Conservation (phyloP, 2,888 invertebrate species). For the Synanthedon myopaeformis region DNA sequence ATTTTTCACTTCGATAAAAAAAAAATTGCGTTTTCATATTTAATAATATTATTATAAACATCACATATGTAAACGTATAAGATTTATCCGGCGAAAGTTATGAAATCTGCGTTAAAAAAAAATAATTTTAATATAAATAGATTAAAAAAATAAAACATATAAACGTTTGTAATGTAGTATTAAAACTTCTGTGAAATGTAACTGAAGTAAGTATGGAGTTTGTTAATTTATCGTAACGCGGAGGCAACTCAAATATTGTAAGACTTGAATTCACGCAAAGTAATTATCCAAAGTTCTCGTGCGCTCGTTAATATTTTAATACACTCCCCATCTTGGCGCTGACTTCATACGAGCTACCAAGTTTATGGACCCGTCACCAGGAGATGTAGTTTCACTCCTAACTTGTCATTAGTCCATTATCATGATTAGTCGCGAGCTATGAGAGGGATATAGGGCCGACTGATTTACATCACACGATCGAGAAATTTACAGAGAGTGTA, state of each 20-base stretch:
- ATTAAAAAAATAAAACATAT: not conserved
- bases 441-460: not conserved
- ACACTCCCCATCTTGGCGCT: constrained; percentile 14
- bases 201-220: not conserved
- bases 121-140: no score
- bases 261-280: constrained; percentile 8
- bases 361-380: constrained; percentile 20
- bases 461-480: no score
- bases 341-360: constrained; percentile 11
- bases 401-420: constrained; percentile 61
- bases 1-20: no score
- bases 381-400: constrained; percentile 29
- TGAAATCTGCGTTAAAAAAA: no score
- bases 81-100: no score
- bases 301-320: constrained; percentile 25
- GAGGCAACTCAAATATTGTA: constrained; percentile 2
- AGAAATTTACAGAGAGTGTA: no score
- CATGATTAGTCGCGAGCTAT: constrained; percentile 38
- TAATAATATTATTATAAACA: no score
- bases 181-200: not conserved
- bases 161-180: not conserved
- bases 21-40: no score
- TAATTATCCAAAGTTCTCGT: constrained; percentile 16
- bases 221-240: not conserved
- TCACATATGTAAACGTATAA: no score